phyloP scores from a whole-genome alignment of 2,113 vertebrate species.

The Corapipo altera region DNA sequence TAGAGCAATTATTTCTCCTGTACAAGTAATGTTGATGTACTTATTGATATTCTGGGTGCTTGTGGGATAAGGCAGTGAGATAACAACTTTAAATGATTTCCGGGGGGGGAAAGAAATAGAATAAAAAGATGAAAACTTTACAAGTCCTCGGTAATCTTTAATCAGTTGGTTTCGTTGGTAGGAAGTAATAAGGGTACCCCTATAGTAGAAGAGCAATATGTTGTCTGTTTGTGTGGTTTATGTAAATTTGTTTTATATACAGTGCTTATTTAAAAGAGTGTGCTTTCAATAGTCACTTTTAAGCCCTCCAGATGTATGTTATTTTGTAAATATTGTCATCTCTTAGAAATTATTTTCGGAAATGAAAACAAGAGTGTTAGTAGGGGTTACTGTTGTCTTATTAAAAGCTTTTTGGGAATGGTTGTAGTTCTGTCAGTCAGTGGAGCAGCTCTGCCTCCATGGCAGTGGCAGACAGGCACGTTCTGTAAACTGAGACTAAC shows the following conservation, averaged over 20 bases:
- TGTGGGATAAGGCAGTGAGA: not conserved
- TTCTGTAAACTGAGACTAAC: not conserved
- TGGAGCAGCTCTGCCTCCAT: conserved; percentile 27
- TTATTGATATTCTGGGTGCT: not conserved
- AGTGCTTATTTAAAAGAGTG: not conserved
- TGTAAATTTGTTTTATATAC: not conserved
- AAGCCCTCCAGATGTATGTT: not conserved
- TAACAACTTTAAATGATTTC: not conserved
- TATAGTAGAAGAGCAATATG: not conserved
- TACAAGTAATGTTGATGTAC: not conserved
- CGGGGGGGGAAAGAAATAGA: not conserved
- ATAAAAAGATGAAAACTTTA: not conserved
- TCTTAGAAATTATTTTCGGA: not conserved
- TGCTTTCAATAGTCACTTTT: not conserved
- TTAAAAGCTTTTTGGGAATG: not conserved
- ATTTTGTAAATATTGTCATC: not conserved
- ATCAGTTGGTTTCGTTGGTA: not conserved
- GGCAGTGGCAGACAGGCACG: not conserved
- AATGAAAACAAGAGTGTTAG: not conserved
- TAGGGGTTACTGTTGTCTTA: not conserved
- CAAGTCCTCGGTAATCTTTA: not conserved
- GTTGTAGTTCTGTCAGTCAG: conserved; percentile 17
- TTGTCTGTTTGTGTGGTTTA: not conserved
- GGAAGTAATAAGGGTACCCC: not conserved
- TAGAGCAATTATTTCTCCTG: not conserved